Evolutionary conservation across 2,797 vertebrate genomes (phyloP), one percentile per base, ranked within the genome.

Genomic region (Typhlichthys subterraneus): DNA sequence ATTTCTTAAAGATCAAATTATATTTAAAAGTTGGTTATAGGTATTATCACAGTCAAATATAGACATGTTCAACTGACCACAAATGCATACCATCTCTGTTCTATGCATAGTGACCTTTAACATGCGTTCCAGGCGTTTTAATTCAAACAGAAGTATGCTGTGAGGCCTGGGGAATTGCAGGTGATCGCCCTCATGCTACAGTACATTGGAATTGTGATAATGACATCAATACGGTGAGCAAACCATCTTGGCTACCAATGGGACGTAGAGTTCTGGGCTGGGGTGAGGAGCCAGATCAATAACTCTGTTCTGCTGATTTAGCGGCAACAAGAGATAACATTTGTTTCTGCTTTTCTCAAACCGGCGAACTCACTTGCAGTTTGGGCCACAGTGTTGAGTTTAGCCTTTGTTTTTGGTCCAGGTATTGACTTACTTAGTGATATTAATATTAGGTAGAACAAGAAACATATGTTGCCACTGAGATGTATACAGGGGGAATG

Each of bases 251-350:
- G 72, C 92, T 80, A 88, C 89, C 91, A 83, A 85, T 85, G 91
- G 91, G 90, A 93, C 88, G 92, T 89, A 86, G 86, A 53, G 86
- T 85, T 92, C 94, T 92, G 89, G 92, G 94, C 92, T 91, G 89
- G 89, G 81, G 90, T 70, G 86, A 91, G 88, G 89, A 92, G 73
- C 90, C 78, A 87, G 93, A 96, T 97, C 95, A 93, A 97, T 97
- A 94, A 88, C 80, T 88, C 80, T 88, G 91, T 94, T 96, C 92
- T 94, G 92, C 93, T 95, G 94, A 95, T 95, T 95, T 94, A 94
- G 92, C 90, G 92, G 72, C 47, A 84, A 80, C 83, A 94, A 87
- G 89, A 93, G 93, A 94, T 93, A 94, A 96, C 92, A 93, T 95
- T 94, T 92, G 91, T 93, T 92, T 93, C 89, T 79, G 91, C 86